phyloP scores from a whole-genome alignment of 2,113 vertebrate species.

The Anas platyrhynchos region DNA sequence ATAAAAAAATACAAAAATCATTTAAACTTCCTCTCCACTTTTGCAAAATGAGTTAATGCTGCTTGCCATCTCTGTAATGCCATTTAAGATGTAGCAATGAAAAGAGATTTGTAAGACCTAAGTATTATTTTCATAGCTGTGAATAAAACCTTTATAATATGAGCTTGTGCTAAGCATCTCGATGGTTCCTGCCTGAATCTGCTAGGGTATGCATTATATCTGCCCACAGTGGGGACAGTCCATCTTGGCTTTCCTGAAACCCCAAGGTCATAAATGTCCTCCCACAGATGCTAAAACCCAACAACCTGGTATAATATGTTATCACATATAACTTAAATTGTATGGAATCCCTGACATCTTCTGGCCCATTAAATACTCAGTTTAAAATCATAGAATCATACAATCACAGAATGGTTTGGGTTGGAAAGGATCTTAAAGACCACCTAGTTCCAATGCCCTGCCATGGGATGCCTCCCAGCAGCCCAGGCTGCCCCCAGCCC shows the following conservation, averaged over 20 bases:
- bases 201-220: rapidly evolving
- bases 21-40: not conserved
- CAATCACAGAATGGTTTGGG: not conserved
- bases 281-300: not conserved
- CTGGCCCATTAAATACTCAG: not conserved
- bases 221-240: not conserved
- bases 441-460: not conserved
- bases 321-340: not conserved
- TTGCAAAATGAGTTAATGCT: not conserved
- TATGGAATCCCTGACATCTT: not conserved
- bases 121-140: not conserved
- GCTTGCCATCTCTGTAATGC: not conserved
- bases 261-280: not conserved
- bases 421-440: not conserved
- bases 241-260: not conserved
- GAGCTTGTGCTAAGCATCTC: not conserved
- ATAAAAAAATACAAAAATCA: too few relatives aligned
- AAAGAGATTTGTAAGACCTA: not conserved
- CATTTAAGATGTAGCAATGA: not conserved
- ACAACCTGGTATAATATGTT: not conserved
- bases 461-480: not conserved
- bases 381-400: not conserved
- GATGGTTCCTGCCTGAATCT: not conserved
- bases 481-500: not conserved
- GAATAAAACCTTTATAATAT: not conserved